Evolutionary conservation across 1,140 invertebrate species (phyloP), one percentile per base, ranked within the genome.

Genomic region (Aphelinus certus): DNA sequence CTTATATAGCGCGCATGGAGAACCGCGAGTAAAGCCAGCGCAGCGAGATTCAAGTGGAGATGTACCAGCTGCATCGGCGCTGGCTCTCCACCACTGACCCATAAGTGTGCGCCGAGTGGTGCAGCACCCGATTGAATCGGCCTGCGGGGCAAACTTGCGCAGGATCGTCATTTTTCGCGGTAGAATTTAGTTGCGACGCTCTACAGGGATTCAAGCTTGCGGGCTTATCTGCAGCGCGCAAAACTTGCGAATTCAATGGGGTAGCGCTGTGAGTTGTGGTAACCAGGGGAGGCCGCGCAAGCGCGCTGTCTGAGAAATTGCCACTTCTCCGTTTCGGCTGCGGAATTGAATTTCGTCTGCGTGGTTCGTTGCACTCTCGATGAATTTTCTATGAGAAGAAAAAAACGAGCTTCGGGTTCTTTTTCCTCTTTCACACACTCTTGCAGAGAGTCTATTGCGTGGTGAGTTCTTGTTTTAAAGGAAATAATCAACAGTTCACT

Each of bases 1-100:
- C 74, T 77, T 86, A 83, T 83, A 75, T 26, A 26, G 26, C 26
- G 26, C 26, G 26, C 26, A 26, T 26, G 26, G 26, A 26, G 26
- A 26, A 26, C 26, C 26, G 80, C 69, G 75, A 65, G 61, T 26
- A 26, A 26, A 26, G 26, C 26, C 26, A 26, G 26, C 26, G 26
- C 26, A 26, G 26, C 26, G 26, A 26, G 26, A 55, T 10, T 10
- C 5, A 55, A 55, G 53, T 55, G 53, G 10, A 55, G 10, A 55
- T 55, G 53, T 55, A 55, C 10, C 26, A 55, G 53, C 53, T 55
- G 53, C 53, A 55, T 5, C 53, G 5, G 5, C 53, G 5, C 53
- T 55, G 53, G 53, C 53, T 10, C 53, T 26, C 26, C 26, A 26
- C 26, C 26, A 57, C 66, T 68, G 66, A 68, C 43, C 53, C 55